Percentiles rank a stretch among this genome's conserved stretches.
These are phyloP conservation scores for Temnothorax ravouxi DNA, from an alignment of 2,888 invertebrate genomes.

Conservation along the genomic window DNA sequence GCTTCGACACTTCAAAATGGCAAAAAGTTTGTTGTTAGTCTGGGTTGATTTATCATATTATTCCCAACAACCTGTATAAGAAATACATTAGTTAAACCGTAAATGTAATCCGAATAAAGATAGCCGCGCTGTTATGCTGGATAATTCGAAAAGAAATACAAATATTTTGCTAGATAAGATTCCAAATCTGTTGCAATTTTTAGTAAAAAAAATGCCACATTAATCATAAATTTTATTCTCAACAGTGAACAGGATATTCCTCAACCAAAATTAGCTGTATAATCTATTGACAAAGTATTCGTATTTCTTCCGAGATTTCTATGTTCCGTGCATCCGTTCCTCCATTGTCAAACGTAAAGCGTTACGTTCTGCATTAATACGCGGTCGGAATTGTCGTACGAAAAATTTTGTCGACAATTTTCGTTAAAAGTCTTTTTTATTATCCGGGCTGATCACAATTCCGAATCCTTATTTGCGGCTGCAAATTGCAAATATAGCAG, in stretches of 20 bases:
- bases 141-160: not conserved
- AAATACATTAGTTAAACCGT: not conserved
- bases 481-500: constrained; percentile 17
- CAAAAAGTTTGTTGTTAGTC: not conserved
- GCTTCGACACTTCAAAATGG: not conserved
- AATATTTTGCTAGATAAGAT: not conserved
- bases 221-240: not conserved
- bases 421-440: not conserved
- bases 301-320: not conserved
- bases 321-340: not conserved
- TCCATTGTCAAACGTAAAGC: not conserved
- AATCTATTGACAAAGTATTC: not conserved
- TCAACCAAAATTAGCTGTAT: not conserved
- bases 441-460: not conserved
- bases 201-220: not conserved
- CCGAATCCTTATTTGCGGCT: not conserved
- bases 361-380: not conserved
- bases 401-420: not conserved
- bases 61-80: not conserved
- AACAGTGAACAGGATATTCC: not conserved
- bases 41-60: not conserved
- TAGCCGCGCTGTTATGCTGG: not conserved
- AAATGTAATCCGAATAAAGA: not conserved
- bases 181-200: not conserved
- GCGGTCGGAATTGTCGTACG: not conserved